A percentile compares a stretch with the other conserved stretches of the same genome.
Evolutionary conservation across 2,113 vertebrate species (phyloP).

Genomic region (Eurypyga helias): DNA sequence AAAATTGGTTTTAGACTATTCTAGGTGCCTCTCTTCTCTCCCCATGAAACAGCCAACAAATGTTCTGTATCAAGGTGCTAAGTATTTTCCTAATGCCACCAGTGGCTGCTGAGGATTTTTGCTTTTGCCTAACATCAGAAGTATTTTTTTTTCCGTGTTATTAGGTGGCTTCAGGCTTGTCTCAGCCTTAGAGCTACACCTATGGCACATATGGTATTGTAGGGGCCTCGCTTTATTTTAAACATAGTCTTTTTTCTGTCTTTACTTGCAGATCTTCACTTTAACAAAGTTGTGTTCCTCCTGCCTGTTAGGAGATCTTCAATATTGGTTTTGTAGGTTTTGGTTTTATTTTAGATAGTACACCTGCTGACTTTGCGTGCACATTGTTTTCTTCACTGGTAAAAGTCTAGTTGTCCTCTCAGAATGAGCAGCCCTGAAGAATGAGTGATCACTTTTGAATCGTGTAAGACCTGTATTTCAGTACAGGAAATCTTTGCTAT

Average conservation of each 20-base stretch:
- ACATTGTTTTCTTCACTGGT: neutral
- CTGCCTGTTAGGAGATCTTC: neutral
- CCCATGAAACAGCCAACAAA: neutral
- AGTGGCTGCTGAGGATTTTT: neutral
- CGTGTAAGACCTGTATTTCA: neutral
- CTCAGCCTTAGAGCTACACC: neutral
- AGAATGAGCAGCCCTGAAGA: neutral
- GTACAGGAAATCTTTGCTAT: neutral
- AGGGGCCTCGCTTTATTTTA: neutral
- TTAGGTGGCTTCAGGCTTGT: neutral
- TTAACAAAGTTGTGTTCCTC: neutral
- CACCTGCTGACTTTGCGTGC: neutral
- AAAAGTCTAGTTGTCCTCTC: neutral
- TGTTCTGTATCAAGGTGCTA: neutral
- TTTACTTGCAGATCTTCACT: neutral
- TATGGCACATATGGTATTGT: neutral
- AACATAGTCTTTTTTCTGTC: neutral
- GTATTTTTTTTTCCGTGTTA: neutral
- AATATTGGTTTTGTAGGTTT: neutral
- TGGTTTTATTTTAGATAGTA: neutral
- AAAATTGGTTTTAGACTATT: neutral
- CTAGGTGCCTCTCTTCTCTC: neutral
- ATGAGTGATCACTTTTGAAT: neutral
- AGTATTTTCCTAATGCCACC: neutral
- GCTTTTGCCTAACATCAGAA: neutral